These are phyloP conservation scores for Ranitomeya imitator DNA, from an alignment of 2,113 vertebrate species.

Conservation along the genomic window DNA sequence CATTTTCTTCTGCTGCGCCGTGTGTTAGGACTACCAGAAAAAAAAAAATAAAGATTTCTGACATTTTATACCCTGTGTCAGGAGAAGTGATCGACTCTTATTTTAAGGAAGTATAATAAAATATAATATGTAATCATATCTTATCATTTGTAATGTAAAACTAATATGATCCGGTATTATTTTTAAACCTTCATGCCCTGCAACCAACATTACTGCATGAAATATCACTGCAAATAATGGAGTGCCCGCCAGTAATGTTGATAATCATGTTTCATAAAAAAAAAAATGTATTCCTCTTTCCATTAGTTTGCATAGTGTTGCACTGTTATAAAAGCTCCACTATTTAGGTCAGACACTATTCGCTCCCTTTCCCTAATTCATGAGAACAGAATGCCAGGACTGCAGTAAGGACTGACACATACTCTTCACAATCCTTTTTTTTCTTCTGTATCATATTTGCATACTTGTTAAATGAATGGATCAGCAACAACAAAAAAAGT, in stretches of 20 bases:
- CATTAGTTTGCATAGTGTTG: neutral
- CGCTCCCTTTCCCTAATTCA: neutral
- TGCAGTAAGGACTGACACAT: neutral
- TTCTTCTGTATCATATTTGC: too few relatives aligned
- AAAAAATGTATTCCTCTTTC: neutral
- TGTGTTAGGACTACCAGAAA: constrained; percentile 20
- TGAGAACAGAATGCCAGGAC: neutral
- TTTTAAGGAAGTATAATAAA: constrained; percentile 1
- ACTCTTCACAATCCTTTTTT: neutral
- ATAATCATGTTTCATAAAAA: neutral
- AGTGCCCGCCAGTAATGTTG: neutral
- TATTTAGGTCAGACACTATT: neutral
- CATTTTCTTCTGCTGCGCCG: constrained; percentile 42
- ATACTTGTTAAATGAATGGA: too few relatives aligned
- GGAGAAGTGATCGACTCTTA: constrained; percentile 13
- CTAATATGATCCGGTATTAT: neutral
- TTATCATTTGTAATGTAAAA: neutral
- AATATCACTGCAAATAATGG: neutral
- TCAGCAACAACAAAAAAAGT: too few relatives aligned
- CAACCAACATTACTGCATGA: neutral
- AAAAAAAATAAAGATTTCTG: constrained; percentile 16
- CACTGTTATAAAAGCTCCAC: neutral
- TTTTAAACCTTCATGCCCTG: neutral
- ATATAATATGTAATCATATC: neutral
- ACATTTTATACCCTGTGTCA: neutral